Conservation (phyloP, 2,888 invertebrate species). For the Lumbricus terrestris region DNA sequence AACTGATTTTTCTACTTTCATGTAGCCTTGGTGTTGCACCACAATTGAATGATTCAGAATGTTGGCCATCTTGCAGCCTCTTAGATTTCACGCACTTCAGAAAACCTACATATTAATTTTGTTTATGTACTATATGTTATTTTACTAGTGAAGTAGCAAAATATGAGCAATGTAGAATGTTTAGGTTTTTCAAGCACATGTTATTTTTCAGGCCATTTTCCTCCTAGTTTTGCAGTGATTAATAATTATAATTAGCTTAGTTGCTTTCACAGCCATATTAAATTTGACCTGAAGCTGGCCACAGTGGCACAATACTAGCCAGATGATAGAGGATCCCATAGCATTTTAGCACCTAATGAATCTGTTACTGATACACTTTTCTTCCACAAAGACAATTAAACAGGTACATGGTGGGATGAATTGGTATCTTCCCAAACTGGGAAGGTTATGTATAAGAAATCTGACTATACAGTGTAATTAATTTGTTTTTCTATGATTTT, state of each 20-base stretch:
- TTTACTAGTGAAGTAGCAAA: too few species aligned
- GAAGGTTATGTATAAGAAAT: background rate
- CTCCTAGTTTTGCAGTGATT: background rate
- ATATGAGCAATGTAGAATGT: too few species aligned
- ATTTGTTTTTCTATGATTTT: background rate
- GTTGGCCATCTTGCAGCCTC: background rate
- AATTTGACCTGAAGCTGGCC: background rate
- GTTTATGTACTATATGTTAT: too few species aligned
- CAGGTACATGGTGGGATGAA: background rate
- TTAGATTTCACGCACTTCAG: background rate
- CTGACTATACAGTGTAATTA: background rate
- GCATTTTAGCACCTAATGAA: background rate
- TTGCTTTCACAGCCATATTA: background rate
- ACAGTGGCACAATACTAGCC: background rate
- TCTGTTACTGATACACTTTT: background rate
- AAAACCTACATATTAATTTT: background rate
- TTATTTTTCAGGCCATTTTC: background rate
- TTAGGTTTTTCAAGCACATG: background rate
- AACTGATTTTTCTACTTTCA: too few species aligned
- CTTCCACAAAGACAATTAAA: background rate
- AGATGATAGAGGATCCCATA: background rate
- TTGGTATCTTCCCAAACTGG: background rate
- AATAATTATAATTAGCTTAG: background rate
- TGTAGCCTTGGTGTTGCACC: background rate
- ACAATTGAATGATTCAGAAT: background rate